Evolutionary conservation across 2,888 invertebrate species (phyloP), one percentile per base, ranked within the genome.

Genomic region (Eristalinus aeneus): DNA sequence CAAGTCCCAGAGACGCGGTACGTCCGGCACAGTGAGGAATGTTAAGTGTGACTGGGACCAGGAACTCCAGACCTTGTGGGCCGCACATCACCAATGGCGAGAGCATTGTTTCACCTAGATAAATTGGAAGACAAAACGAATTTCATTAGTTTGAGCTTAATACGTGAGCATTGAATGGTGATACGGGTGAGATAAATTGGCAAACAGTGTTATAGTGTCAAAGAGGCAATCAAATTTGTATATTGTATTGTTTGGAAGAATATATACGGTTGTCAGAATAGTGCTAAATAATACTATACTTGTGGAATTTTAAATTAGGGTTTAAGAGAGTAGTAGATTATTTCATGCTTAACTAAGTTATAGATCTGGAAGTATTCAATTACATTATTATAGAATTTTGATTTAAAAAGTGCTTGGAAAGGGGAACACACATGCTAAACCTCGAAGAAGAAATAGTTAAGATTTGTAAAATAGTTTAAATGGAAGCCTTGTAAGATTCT

Each of bases 1-100:
- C 96, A 88, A 96, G 94, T 78, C 96, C 95, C 90, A 96, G 93
- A 68, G 96, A 96, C 39, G 96, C 95, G 84, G 96, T 95, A 69
- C 96, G 96, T 91, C 96, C 96, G 89, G 96, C 96, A 92, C 96
- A 96, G 92, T 96, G 98, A 88, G 98, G 98, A 91, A 98, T 96
- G 89, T 97, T 95, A 74, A 98, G 94, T 90, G 98, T 97, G 90
- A 98, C 97, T 69, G 98, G 98, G 91, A 96, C 95, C 82, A 95
- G 93, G 93, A 98, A 98, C 92, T 96, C 96, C 89, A 98, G 94
- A 88, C 98, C 96, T 93, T 97, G 97, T 27, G 98, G 98, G 85
- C 98, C 98, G 93, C 98, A 98, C 97, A 98, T 98, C 90, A 98
- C 98, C 90, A 98, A 94, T 82, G 98, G 98, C 90, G 97, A 97